Conservation (phyloP, 2,797 vertebrate genomes). For the Peromyscus nudipes region DNA sequence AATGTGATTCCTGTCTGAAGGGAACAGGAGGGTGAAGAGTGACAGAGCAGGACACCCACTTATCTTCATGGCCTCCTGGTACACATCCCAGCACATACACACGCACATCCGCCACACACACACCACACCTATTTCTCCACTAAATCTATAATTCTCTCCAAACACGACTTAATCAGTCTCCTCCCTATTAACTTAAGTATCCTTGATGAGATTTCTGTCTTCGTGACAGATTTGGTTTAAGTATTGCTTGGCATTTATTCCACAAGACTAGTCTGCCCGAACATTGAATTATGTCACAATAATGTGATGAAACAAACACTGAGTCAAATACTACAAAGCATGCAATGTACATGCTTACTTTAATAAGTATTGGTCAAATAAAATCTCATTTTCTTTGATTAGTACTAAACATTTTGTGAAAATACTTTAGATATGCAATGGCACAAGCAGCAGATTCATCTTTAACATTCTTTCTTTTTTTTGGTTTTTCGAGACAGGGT, state of each 20-base stretch:
- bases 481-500: no score
- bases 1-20: neutral
- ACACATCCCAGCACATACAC: no score
- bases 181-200: conserved; percentile 2
- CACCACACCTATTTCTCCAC: neutral
- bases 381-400: conserved; percentile 15
- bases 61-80: neutral
- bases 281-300: neutral
- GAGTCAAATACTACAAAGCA: conserved; percentile 17
- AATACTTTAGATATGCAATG: neutral
- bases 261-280: neutral
- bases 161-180: neutral
- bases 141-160: conserved; percentile 19
- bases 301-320: conserved; percentile 18
- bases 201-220: conserved; percentile 48
- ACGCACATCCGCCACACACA: neutral
- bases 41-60: no score
- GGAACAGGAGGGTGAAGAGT: no score
- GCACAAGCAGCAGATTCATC: conserved; percentile 17
- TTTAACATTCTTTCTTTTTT: no score
- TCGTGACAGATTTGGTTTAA: neutral
- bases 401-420: conserved; percentile 45
- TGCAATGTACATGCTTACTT: neutral
- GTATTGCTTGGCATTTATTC: neutral
- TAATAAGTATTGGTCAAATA: neutral